Conservation (phyloP, 2,888 invertebrate species). For the Lordiphosa fenestrarum region DNA sequence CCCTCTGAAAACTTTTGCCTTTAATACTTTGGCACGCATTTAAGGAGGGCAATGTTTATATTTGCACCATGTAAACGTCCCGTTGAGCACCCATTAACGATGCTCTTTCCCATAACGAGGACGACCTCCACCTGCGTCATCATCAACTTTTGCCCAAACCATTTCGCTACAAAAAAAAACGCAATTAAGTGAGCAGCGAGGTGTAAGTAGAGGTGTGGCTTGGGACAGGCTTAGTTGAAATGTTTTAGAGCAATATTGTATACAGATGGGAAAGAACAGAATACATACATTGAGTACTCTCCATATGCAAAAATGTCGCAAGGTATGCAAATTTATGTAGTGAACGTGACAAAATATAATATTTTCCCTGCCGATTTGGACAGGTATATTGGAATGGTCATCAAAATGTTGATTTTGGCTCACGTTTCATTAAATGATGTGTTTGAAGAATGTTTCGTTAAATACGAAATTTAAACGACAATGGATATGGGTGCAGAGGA, state of each 20-base stretch:
- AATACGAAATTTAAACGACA: background rate
- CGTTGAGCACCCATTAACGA: slow-evolving; percentile 31
- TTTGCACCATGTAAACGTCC: slow-evolving; percentile 13
- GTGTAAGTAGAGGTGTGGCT: slow-evolving; percentile 4
- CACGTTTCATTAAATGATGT: slow-evolving; percentile 1
- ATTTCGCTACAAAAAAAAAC: slow-evolving; percentile 16
- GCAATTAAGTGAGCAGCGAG: slow-evolving; percentile 40
- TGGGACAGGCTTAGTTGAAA: slow-evolving; percentile 5
- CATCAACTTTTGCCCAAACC: slow-evolving; percentile 26
- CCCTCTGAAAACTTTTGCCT: slow-evolving; percentile 14
- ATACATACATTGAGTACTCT: background rate
- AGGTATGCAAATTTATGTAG: slow-evolving; percentile 9
- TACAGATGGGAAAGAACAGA: slow-evolving; percentile 4
- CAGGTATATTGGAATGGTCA: background rate
- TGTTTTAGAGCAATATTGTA: background rate
- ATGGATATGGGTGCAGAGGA: too few relatives aligned
- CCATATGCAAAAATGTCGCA: background rate
- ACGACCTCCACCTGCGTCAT: slow-evolving; percentile 34
- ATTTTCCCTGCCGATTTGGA: background rate
- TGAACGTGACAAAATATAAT: slow-evolving; percentile 9
- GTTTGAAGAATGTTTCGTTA: background rate
- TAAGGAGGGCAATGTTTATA: slow-evolving; percentile 19
- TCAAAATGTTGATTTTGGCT: slow-evolving; percentile 1
- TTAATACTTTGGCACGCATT: slow-evolving; percentile 3
- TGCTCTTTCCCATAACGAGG: slow-evolving; percentile 24